These are phyloP conservation scores for Aspidiotus rigidus DNA, from an alignment of 2,888 invertebrate species.

Conservation along the genomic window DNA sequence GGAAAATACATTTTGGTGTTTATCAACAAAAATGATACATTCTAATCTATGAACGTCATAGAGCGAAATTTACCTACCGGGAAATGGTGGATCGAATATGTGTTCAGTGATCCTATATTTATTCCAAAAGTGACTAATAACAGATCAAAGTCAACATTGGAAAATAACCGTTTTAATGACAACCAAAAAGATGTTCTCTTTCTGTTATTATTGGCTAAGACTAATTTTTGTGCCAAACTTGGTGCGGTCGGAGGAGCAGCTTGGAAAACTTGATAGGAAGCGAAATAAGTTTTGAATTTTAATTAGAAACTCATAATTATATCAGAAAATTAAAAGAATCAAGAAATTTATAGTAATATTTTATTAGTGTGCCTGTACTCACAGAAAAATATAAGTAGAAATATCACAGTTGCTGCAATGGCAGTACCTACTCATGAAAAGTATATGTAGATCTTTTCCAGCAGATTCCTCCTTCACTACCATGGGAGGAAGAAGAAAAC, in stretches of 20 bases:
- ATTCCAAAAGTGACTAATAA: conserved; percentile 57
- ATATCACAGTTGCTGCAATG: conserved; percentile 66
- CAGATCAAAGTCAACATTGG: conserved; percentile 49
- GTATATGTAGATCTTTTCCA: conserved; percentile 60
- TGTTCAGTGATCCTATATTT: conserved; percentile 63
- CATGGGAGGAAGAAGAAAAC: conserved; percentile 61
- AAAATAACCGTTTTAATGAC: conserved; percentile 48
- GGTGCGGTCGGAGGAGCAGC: conserved; percentile 79
- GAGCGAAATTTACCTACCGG: conserved; percentile 41
- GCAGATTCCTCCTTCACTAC: conserved; percentile 57
- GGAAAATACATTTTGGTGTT: too few species aligned
- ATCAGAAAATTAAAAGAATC: not conserved
- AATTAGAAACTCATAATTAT: too few species aligned
- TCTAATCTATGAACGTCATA: too few species aligned
- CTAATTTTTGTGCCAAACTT: conserved; percentile 58
- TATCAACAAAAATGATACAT: too few species aligned
- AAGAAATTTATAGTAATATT: not conserved
- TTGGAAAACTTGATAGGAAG: conserved; percentile 63
- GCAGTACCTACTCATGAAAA: conserved; percentile 81
- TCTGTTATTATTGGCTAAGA: conserved; percentile 35
- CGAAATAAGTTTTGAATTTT: too few species aligned
- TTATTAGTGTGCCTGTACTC: conserved; percentile 46
- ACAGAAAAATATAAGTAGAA: conserved; percentile 77
- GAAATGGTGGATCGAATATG: conserved; percentile 51
- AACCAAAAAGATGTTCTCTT: conserved; percentile 26